phyloP scores from a whole-genome alignment of 2,113 vertebrate species.

The Rhinolophus ferrumequinum region DNA sequence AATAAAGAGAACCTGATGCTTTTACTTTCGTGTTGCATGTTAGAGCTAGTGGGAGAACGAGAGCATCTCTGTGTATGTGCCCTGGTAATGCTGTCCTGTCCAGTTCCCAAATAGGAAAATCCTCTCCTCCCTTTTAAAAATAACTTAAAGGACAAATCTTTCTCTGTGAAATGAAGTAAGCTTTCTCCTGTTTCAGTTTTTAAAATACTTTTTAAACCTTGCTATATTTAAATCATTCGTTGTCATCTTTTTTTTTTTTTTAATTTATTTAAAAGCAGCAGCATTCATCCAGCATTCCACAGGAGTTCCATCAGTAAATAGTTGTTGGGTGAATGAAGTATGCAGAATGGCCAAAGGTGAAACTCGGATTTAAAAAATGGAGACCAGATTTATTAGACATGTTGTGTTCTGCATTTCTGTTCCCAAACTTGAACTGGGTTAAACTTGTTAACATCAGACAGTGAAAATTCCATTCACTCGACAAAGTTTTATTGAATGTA shows the following conservation, averaged over 20 bases:
- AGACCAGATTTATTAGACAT: not conserved
- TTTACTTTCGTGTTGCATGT: not conserved
- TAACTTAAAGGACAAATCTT: not conserved
- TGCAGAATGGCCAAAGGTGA: not conserved
- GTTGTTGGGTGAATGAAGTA: not conserved
- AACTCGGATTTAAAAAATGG: not conserved
- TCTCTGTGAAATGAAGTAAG: not conserved
- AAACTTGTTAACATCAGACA: not conserved
- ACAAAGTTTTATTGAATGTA: not conserved
- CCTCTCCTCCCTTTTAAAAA: not conserved
- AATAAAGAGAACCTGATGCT: constrained; percentile 67
- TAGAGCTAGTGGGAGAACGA: not conserved
- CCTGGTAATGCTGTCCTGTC: accelerated
- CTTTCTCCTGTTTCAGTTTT: not conserved
- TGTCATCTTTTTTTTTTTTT: not conserved
- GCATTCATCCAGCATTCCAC: not conserved
- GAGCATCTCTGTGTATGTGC: not conserved
- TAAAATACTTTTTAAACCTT: not conserved
- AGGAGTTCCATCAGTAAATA: not conserved
- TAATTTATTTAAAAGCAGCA: not conserved
- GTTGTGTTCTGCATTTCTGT: not conserved
- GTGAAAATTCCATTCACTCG: not conserved
- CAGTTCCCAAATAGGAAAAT: not conserved
- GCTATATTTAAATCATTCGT: not conserved
- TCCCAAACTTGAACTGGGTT: not conserved